Evolutionary conservation across 1,140 invertebrate species (phyloP).

Genomic region (Pararge aegeria): DNA sequence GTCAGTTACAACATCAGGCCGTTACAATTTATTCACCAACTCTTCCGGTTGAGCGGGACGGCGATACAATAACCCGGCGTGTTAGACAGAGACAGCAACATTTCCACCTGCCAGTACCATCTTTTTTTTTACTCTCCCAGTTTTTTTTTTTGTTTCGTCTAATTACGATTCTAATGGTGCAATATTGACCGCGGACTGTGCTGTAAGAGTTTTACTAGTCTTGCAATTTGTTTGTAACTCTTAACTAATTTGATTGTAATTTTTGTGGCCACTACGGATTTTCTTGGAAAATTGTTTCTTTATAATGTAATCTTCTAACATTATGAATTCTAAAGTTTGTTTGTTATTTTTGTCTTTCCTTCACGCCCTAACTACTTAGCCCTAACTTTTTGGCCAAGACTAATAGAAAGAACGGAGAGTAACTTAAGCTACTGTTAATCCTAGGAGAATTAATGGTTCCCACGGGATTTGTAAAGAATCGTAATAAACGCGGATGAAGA

Average conservation of each 20-base stretch:
- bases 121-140: conserved; percentile 51
- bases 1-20: conserved; percentile 68
- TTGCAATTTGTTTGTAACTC: conserved; percentile 26
- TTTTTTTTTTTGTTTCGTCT: conserved; percentile 51
- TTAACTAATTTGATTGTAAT: conserved; percentile 10
- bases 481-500: too few relatives aligned
- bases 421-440: too few relatives aligned
- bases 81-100: conserved; percentile 37
- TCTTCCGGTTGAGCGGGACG: conserved; percentile 59
- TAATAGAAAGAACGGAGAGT: too few relatives aligned
- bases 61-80: conserved; percentile 1
- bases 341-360: too few relatives aligned
- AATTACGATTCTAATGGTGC: conserved; percentile 56
- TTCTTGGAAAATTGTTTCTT: too few relatives aligned
- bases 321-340: too few relatives aligned
- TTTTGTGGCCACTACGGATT: too few relatives aligned
- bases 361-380: too few relatives aligned
- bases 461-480: too few relatives aligned
- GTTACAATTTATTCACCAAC: conserved; percentile 65
- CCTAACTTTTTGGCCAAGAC: too few relatives aligned
- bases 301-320: too few relatives aligned
- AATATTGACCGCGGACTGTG: conserved; percentile 39
- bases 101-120: conserved; percentile 58
- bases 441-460: too few relatives aligned
- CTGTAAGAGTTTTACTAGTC: conserved; percentile 27